Percentiles rank a stretch among this genome's conserved stretches.
Conservation (phyloP, 2,797 vertebrate genomes). For the Gambusia yucatana region DNA sequence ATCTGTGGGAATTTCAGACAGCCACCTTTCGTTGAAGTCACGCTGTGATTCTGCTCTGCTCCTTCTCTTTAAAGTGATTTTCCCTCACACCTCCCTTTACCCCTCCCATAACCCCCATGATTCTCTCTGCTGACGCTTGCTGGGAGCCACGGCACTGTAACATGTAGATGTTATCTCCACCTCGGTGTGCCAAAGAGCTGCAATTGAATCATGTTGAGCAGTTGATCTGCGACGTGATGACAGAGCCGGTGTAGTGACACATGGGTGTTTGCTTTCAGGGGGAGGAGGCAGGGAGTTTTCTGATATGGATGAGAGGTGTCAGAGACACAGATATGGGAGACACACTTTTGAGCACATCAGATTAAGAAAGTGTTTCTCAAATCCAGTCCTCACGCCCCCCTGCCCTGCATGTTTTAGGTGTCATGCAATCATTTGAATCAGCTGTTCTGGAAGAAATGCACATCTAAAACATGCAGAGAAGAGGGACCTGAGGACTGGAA, state of each 20-base stretch:
- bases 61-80: not conserved
- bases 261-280: slow-evolving; percentile 73
- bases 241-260: slow-evolving; percentile 67
- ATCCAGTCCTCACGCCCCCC: no score
- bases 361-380: not conserved
- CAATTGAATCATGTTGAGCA: slow-evolving; percentile 56
- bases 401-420: no score
- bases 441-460: no score
- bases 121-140: slow-evolving; percentile 48
- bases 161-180: slow-evolving; percentile 75
- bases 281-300: slow-evolving; percentile 18
- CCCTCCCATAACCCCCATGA: not conserved
- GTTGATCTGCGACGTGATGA: slow-evolving; percentile 67
- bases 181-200: slow-evolving; percentile 54
- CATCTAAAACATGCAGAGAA: no score
- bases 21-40: slow-evolving; percentile 45
- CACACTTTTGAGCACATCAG: slow-evolving; percentile 21
- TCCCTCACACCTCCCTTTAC: not conserved
- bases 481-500: no score
- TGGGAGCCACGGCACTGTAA: slow-evolving; percentile 50
- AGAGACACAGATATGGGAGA: slow-evolving; percentile 14
- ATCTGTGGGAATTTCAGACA: slow-evolving; percentile 34
- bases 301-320: slow-evolving; percentile 33
- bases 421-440: no score
- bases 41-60: slow-evolving; percentile 42